Percentiles rank a stretch among this genome's conserved stretches.
phyloP scores from a whole-genome alignment of 2,888 invertebrate species.

The Argyra leucocephala region DNA sequence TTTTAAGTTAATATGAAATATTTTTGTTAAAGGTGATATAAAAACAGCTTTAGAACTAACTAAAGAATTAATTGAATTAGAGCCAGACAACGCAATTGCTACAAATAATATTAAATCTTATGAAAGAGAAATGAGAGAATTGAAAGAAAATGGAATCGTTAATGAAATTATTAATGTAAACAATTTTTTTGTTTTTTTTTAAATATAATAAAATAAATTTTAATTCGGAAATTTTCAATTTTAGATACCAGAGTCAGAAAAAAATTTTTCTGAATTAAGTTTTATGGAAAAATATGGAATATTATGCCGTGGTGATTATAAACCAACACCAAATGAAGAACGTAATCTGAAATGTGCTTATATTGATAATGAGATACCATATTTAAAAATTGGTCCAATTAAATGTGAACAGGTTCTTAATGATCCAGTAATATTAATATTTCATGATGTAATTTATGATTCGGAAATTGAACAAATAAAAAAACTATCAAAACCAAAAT shows the following conservation, averaged over 20 bases:
- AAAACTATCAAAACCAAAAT: constrained; percentile 38
- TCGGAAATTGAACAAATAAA: constrained; percentile 47
- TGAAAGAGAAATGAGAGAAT: constrained; percentile 48
- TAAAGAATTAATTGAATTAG: constrained; percentile 62
- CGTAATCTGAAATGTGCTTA: constrained; percentile 36
- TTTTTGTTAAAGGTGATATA: constrained; percentile 55
- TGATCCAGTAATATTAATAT: constrained; percentile 45
- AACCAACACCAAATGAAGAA: constrained; percentile 39
- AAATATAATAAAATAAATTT: too few species aligned
- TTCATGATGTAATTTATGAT: constrained; percentile 48
- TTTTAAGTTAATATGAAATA: background rate
- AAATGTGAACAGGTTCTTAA: constrained; percentile 45
- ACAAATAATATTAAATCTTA: constrained; percentile 77
- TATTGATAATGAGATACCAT: constrained; percentile 29
- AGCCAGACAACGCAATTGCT: constrained; percentile 70
- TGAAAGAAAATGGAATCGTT: constrained; percentile 30
- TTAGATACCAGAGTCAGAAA: constrained; percentile 15
- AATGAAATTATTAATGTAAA: constrained; percentile 17
- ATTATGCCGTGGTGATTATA: constrained; percentile 47
- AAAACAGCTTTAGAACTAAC: constrained; percentile 71
- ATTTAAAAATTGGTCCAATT: constrained; percentile 42
- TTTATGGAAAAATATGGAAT: constrained; percentile 13
- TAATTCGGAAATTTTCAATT: too few species aligned
- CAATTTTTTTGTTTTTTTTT: background rate
- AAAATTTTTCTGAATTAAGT: constrained; percentile 18